These are phyloP conservation scores for Halcyon badia DNA, from an alignment of 2,797 vertebrate genomes.

Conservation along the genomic window DNA sequence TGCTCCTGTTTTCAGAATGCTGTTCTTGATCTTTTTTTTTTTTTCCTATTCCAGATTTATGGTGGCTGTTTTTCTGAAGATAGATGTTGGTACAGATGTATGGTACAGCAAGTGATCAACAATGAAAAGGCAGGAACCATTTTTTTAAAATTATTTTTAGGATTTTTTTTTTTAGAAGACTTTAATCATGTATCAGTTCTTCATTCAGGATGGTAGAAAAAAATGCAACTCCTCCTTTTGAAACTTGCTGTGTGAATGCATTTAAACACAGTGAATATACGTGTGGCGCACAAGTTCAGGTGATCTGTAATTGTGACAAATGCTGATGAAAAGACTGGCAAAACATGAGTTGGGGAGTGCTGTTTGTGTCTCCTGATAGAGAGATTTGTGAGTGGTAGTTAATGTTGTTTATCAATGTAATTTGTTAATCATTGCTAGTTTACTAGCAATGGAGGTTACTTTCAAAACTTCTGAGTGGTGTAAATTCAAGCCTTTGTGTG, in stretches of 20 bases:
- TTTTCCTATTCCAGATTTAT: constrained; percentile 80
- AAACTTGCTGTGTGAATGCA: not conserved
- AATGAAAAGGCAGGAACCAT: constrained; percentile 79
- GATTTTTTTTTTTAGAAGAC: not conserved
- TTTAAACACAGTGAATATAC: not conserved
- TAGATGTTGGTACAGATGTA: constrained; percentile 86
- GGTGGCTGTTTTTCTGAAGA: constrained; percentile 85
- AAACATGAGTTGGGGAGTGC: not conserved
- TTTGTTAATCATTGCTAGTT: not conserved
- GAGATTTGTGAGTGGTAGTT: not conserved
- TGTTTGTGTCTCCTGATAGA: not conserved
- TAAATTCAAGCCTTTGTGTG: not conserved
- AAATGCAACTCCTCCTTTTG: not conserved
- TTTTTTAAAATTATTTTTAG: too few species aligned
- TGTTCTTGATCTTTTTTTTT: not conserved
- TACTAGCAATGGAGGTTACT: not conserved
- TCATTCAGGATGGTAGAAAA: not conserved
- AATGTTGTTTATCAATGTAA: not conserved
- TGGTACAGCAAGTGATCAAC: constrained; percentile 75
- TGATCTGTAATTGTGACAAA: not conserved
- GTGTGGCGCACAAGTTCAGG: not conserved
- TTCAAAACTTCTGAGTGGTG: not conserved
- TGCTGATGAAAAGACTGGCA: not conserved
- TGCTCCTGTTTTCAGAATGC: not conserved
- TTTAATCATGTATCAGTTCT: not conserved